Conservation (phyloP, 2,888 invertebrate species). For the Drosophila parthenogenetica region DNA sequence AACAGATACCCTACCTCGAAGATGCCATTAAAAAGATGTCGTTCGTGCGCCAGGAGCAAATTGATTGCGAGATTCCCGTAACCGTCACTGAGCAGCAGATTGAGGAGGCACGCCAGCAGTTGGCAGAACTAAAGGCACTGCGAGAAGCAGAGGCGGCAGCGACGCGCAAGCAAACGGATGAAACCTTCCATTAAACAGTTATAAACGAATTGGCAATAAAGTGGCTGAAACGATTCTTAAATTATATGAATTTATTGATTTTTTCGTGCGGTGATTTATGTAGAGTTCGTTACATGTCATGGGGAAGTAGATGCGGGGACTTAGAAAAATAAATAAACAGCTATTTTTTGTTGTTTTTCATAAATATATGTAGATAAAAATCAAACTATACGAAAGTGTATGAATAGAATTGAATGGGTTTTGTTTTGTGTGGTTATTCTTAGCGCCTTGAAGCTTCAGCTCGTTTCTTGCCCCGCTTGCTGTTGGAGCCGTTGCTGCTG, state of each 20-base stretch:
- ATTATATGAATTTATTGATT: slow-evolving; percentile 61
- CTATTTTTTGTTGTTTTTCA: slow-evolving; percentile 8
- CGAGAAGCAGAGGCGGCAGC: slow-evolving; percentile 55
- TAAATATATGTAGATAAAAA: slow-evolving; percentile 9
- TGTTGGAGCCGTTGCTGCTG: slow-evolving; percentile 52
- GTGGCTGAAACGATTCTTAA: slow-evolving; percentile 52
- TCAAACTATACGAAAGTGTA: slow-evolving; percentile 30
- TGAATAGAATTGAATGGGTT: slow-evolving; percentile 9
- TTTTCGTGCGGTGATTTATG: slow-evolving; percentile 28
- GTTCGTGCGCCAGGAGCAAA: slow-evolving; percentile 91
- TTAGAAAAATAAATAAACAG: slow-evolving; percentile 73
- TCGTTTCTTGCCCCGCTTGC: slow-evolving; percentile 54
- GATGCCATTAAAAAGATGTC: slow-evolving; percentile 90
- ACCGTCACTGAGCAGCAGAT: slow-evolving; percentile 90
- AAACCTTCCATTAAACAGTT: slow-evolving; percentile 58
- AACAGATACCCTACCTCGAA: slow-evolving; percentile 90
- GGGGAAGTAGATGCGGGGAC: slow-evolving; percentile 47
- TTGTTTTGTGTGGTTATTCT: slow-evolving; percentile 6
- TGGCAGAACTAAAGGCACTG: slow-evolving; percentile 85
- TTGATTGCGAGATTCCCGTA: slow-evolving; percentile 87
- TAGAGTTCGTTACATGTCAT: slow-evolving; percentile 58
- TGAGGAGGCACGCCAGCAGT: slow-evolving; percentile 86
- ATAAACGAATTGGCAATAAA: slow-evolving; percentile 48
- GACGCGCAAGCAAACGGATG: slow-evolving; percentile 58
- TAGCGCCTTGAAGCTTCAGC: slow-evolving; percentile 29